Evolutionary conservation across 2,797 vertebrate species (phyloP), one percentile per base, ranked within the genome.

Genomic region (Enteromius paludinosus): DNA sequence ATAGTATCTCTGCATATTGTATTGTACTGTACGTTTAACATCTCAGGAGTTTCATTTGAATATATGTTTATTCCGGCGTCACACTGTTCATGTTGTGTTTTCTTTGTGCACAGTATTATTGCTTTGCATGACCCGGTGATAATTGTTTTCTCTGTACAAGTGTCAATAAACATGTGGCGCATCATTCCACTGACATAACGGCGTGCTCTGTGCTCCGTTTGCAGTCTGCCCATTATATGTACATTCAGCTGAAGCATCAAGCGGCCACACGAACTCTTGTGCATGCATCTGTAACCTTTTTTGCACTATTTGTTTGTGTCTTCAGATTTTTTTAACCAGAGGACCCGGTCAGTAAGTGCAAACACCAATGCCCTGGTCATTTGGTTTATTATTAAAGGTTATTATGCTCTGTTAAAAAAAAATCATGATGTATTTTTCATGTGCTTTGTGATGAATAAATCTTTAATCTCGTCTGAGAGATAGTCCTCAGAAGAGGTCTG

Each of bases 141-240:
- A 90, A 90, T 85, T 94, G 94, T 93, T 91, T 86, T 90, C 89
- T 92, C 92, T 95, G 93, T 94, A 94, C 90, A 94, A 92, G 93
- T 93, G 87, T 95, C 85, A 96, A 96, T 97, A 97, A 97, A 97
- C 91, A 94, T 95, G 95, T 96, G 94, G 92, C 93, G 91, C 89
- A 92, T 92, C 92, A 91, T 91, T 92, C 89, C 94, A 94, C 92
- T 93, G 91, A 94, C 93, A 90, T 81, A 84, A 82, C 28, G 69
- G 89, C 89, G 82, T 91, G 90, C 84, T 91, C 86, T 81, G 61
- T 73, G 77, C 81, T 61, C 78, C 47, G 84, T 84, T 61, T 74
- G 17, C 35, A 33, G 74, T 71, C 56, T 75, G 68, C 54, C 35
- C 65, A 30, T 84, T 74, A 59, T 76, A 33, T 69, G 52, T 85